Base-by-base conservation (phyloP, 2,888 invertebrate genomes). In the Rhynchonema sp. region DNA sequence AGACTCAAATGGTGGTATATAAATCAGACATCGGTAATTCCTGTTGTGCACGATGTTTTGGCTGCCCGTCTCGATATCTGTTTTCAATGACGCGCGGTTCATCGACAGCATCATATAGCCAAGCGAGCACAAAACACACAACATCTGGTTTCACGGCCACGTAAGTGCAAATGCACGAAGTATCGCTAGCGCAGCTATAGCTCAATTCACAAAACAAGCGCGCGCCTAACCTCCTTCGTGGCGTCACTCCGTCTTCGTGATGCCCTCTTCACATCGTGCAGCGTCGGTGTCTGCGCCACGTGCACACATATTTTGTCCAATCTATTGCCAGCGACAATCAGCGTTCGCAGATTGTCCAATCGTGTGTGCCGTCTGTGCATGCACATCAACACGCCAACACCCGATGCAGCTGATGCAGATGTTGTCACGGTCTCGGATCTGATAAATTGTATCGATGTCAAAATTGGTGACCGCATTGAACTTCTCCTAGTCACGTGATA, bases 291-390 rank as follows among this genome's bases (percentile, higher is more conserved):
- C 23, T 25, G 3, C 17, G 20, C 55, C 25, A 46, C 23, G 20
- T 26, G 46, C 59, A 58, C 13, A 28, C 65, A 62, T 63, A 91
- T 85, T 56, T 85, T 80, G 0, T 81, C 82, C 57, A 96, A 76
- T 61, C 83, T 77, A 77, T 96, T 96, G 74, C 88, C 86, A 0
- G 89, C 84, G 59, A 96, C 74, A 62, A 91, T 80, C 64, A 91
- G 75, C 0, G 87, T 87, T 61, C 87, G 79, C 53, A 90, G 77
- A 64, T 83, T 84, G 68, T 87, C 85, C 46, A 92, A 79, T 26
- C 86, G 79, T 59, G 85, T 76, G 72, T 94, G 94, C 2, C 66
- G 62, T 28, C 73, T 70, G 62, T 76, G 76, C 1, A 61, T 63
- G 64, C 74, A 75, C 29, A 60, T 25, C 13, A 60, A 46, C 2